These are phyloP conservation scores for Erythrolamprus reginae DNA, from an alignment of 2,113 vertebrate genomes.

Conservation along the genomic window DNA sequence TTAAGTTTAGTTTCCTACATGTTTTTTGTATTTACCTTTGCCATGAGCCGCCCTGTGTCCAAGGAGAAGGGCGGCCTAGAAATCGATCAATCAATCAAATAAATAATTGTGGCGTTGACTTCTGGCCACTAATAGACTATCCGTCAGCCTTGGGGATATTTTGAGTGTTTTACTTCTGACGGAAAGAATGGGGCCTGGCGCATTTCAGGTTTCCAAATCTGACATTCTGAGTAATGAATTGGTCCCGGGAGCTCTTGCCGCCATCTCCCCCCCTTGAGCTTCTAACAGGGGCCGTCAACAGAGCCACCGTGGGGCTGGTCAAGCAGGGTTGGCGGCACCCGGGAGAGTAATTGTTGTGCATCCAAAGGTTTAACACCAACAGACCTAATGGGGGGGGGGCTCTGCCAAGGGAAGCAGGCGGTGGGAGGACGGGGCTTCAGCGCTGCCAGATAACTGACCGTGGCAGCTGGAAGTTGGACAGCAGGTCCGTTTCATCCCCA, in stretches of 20 bases:
- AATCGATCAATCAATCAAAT: too few species aligned
- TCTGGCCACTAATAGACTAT: not conserved
- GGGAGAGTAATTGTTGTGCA: slow-evolving; percentile 29
- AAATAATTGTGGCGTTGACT: not conserved
- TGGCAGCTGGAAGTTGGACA: slow-evolving; percentile 18
- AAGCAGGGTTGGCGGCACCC: not conserved
- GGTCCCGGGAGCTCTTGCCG: not conserved
- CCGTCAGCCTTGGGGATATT: not conserved
- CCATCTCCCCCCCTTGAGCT: not conserved
- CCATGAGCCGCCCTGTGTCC: too few species aligned
- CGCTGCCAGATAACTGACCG: not conserved
- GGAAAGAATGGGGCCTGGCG: not conserved
- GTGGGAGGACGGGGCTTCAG: slow-evolving; percentile 20
- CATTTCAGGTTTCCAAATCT: slow-evolving; percentile 9
- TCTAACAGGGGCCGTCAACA: not conserved
- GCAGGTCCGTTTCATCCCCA: slow-evolving; percentile 45
- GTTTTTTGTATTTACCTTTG: too few species aligned
- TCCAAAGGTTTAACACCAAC: slow-evolving; percentile 13
- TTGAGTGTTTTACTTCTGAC: not conserved
- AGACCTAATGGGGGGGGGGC: too few species aligned
- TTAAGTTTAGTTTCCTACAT: too few species aligned
- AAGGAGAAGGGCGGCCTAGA: too few species aligned
- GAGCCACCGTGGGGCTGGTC: slow-evolving; percentile 8
- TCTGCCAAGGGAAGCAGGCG: slow-evolving; percentile 46
- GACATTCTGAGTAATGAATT: not conserved